phyloP scores from a whole-genome alignment of 2,113 vertebrate species.

The Labeo rohita region DNA sequence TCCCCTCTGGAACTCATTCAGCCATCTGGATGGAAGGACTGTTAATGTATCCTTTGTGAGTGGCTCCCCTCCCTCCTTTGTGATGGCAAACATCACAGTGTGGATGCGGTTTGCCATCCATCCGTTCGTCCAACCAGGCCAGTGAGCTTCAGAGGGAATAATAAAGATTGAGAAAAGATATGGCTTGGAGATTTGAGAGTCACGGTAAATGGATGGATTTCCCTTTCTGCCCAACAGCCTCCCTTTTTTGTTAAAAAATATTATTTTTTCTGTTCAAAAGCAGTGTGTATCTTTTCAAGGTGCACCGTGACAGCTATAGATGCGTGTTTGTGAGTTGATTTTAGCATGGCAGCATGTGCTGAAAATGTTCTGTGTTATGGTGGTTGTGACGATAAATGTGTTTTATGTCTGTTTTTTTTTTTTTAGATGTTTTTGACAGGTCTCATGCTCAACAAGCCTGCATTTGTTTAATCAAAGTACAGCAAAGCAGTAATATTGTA shows the following conservation, averaged over 20 bases:
- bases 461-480: neutral
- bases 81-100: constrained; percentile 21
- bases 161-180: constrained; percentile 72
- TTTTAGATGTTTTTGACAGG: neutral
- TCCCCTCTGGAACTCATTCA: constrained; percentile 34
- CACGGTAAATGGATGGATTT: constrained; percentile 59
- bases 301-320: neutral
- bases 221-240: constrained; percentile 51
- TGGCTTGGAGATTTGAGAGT: constrained; percentile 61
- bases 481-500: neutral
- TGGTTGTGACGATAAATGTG: constrained; percentile 33
- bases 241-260: constrained; percentile 48
- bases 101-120: constrained; percentile 1
- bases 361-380: constrained; percentile 28
- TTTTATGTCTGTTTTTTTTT: neutral
- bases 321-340: neutral
- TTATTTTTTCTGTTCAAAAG: constrained; percentile 14
- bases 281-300: neutral
- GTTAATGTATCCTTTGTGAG: constrained; percentile 53
- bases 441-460: neutral
- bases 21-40: constrained; percentile 45
- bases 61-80: constrained; percentile 24
- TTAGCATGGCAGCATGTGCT: neutral
- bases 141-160: constrained; percentile 65
- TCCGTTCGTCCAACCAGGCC: neutral